A percentile compares a stretch with the other conserved stretches of the same genome.
phyloP scores from a whole-genome alignment of 2,888 invertebrate genomes.

The Ectobius pallidus region DNA sequence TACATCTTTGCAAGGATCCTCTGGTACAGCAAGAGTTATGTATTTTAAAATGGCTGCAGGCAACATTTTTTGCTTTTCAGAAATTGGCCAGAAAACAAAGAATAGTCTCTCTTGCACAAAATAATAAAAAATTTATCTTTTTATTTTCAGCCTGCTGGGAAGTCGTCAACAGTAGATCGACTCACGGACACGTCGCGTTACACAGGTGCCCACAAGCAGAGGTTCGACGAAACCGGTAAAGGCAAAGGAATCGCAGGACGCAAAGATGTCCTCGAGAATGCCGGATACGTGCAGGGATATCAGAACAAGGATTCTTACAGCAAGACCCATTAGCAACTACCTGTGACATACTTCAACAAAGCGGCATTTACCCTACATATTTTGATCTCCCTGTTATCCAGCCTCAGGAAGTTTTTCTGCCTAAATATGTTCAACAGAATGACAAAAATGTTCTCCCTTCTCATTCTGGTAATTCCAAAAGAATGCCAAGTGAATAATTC shows the following conservation, averaged over 20 bases:
- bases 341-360: not conserved
- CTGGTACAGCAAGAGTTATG: too few species aligned
- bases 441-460: too few species aligned
- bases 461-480: too few species aligned
- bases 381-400: slow-evolving; percentile 3
- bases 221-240: slow-evolving; percentile 84
- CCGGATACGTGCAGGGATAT: slow-evolving; percentile 85
- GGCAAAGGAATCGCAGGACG: slow-evolving; percentile 86
- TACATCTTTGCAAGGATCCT: too few species aligned
- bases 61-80: too few species aligned
- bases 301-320: slow-evolving; percentile 81
- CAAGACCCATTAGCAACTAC: slow-evolving; percentile 58
- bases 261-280: slow-evolving; percentile 72
- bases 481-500: too few species aligned
- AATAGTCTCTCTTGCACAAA: too few species aligned
- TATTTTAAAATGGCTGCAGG: too few species aligned
- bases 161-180: slow-evolving; percentile 66
- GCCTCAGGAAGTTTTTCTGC: too few species aligned
- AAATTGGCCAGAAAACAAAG: too few species aligned
- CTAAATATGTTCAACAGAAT: too few species aligned
- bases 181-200: slow-evolving; percentile 87
- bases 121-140: too few species aligned
- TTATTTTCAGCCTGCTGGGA: slow-evolving; percentile 52
- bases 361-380: not conserved
- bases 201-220: slow-evolving; percentile 85